A percentile compares a stretch with the other conserved stretches of the same genome.
These are phyloP conservation scores for Irena cyanogastra DNA, from an alignment of 2,113 vertebrate genomes.

Conservation along the genomic window DNA sequence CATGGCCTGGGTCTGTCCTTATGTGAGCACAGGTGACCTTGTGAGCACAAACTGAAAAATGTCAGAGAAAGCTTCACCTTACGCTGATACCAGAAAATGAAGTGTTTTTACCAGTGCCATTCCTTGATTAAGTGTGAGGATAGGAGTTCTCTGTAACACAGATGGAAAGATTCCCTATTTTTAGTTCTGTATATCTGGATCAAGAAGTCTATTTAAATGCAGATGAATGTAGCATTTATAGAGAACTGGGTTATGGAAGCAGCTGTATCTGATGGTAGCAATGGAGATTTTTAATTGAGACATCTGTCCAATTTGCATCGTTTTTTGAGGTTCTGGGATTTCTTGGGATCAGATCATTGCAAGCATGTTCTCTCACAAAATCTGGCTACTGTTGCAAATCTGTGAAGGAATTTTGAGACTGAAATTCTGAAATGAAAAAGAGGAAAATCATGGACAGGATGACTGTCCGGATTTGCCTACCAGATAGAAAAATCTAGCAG, in stretches of 20 bases:
- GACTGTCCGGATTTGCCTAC: not conserved
- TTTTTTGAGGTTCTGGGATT: not conserved
- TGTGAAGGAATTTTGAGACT: not conserved
- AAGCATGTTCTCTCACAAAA: not conserved
- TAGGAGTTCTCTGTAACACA: not conserved
- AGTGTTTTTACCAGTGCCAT: not conserved
- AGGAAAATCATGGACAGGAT: not conserved
- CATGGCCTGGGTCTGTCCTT: not conserved
- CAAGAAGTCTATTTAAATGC: constrained; percentile 26
- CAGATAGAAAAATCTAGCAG: not conserved
- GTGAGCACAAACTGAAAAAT: not conserved
- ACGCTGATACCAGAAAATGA: not conserved
- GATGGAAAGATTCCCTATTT: not conserved
- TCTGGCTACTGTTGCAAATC: not conserved
- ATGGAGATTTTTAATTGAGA: not conserved
- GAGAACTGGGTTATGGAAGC: not conserved
- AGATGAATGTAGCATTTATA: not conserved
- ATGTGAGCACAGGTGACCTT: not conserved
- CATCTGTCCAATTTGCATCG: not conserved
- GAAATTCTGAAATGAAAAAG: not conserved
- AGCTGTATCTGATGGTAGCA: not conserved
- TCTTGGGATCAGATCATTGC: not conserved
- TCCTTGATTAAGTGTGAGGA: not conserved
- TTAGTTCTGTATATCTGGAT: constrained; percentile 24
- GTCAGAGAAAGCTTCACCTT: not conserved